These are phyloP conservation scores for Origma solitaria DNA, from an alignment of 2,113 vertebrate species.

Conservation along the genomic window DNA sequence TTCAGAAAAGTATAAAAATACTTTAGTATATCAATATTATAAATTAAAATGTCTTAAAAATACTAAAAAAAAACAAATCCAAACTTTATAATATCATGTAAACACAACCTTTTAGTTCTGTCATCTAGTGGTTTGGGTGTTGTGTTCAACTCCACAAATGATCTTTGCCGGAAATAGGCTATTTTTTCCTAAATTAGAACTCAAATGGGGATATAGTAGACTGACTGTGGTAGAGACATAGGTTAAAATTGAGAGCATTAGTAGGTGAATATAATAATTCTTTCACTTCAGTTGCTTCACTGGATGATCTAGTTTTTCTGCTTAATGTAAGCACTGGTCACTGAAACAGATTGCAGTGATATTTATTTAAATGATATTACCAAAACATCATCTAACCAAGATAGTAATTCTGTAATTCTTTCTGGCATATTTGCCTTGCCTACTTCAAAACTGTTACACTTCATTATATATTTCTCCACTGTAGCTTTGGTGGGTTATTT, in stretches of 20 bases:
- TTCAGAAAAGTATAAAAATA: not conserved
- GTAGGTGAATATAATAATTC: conserved; percentile 19
- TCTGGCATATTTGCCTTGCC: not conserved
- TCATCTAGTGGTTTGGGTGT: not conserved
- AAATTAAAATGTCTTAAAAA: not conserved
- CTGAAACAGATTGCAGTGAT: not conserved
- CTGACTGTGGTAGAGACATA: not conserved
- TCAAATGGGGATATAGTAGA: not conserved
- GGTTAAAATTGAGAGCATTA: conserved; percentile 22
- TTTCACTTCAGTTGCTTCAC: not conserved
- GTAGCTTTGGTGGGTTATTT: not conserved
- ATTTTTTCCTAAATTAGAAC: conserved; percentile 48
- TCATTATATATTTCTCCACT: not conserved
- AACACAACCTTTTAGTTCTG: conserved; percentile 25
- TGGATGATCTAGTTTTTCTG: not conserved
- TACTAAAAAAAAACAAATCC: not conserved
- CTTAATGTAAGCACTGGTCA: not conserved
- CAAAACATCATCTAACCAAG: not conserved
- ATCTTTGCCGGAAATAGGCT: conserved; percentile 15
- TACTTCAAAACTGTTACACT: not conserved
- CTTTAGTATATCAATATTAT: not conserved
- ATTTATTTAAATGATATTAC: not conserved
- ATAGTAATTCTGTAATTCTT: not conserved
- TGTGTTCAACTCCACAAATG: not conserved
- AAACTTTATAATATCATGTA: not conserved